A percentile compares a stretch with the other conserved stretches of the same genome.
phyloP scores from a whole-genome alignment of 2,113 vertebrate species.

The Odocoileus hemionus region DNA sequence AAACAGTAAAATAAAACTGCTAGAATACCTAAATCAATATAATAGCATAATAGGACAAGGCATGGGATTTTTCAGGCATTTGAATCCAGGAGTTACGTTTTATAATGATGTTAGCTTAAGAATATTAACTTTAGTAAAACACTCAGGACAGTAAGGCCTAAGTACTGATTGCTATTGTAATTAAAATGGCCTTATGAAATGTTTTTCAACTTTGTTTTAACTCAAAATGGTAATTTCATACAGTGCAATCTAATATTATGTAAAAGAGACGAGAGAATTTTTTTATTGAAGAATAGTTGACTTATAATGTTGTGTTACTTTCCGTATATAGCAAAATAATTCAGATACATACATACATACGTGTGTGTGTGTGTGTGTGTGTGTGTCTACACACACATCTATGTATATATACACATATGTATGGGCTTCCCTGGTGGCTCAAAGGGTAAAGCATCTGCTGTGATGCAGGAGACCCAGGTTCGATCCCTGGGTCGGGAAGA shows the following conservation, averaged over 20 bases:
- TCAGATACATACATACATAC: accelerated
- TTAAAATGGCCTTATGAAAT: background rate
- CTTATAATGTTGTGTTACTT: background rate
- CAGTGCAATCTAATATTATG: background rate
- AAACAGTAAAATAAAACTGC: background rate
- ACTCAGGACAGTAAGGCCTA: background rate
- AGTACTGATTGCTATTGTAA: background rate
- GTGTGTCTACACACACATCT: background rate
- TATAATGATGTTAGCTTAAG: background rate
- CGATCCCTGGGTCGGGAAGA: too few relatives aligned
- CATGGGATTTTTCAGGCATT: background rate
- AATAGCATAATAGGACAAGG: background rate
- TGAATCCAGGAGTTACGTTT: background rate
- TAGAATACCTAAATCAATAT: background rate
- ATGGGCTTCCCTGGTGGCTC: background rate
- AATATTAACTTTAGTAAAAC: background rate
- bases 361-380: too few relatives aligned
- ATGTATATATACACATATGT: background rate
- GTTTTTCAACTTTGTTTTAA: background rate
- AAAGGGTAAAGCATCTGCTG: too few relatives aligned
- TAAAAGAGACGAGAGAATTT: background rate
- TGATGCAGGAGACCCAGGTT: too few relatives aligned
- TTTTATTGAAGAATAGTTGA: background rate
- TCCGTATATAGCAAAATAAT: background rate
- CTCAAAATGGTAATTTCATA: background rate